Percentiles rank a stretch among this genome's conserved stretches.
These are phyloP conservation scores for Eclectus roratus DNA, from an alignment of 2,113 vertebrate genomes.

Conservation along the genomic window DNA sequence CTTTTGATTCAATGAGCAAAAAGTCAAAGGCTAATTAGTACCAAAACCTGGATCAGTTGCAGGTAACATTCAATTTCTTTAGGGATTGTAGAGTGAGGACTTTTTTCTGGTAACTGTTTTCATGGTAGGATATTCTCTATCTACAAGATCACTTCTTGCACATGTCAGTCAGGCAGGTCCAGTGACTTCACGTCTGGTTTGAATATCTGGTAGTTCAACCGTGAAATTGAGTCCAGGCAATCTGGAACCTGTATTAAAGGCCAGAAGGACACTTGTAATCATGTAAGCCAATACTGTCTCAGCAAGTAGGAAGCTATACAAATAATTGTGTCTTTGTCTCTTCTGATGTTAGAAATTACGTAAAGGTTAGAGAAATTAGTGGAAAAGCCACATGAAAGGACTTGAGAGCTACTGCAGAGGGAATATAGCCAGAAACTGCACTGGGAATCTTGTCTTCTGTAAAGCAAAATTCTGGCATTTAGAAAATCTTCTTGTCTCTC, in stretches of 20 bases:
- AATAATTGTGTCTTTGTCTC: not conserved
- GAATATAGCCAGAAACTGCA: not conserved
- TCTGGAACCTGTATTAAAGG: not conserved
- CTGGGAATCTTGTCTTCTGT: not conserved
- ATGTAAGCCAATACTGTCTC: not conserved
- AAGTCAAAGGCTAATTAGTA: not conserved
- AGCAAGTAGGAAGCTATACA: not conserved
- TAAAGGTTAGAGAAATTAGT: not conserved
- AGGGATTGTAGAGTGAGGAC: not conserved
- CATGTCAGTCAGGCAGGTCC: not conserved
- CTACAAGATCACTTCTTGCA: not conserved
- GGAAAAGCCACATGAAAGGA: not conserved
- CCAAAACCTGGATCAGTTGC: not conserved
- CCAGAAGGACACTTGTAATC: not conserved
- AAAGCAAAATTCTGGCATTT: not conserved
- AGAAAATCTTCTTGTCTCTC: not conserved
- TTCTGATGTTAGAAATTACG: not conserved
- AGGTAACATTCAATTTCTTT: not conserved
- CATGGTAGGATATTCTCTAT: not conserved
- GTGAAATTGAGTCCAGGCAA: not conserved
- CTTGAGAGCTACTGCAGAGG: not conserved
- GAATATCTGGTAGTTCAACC: not conserved
- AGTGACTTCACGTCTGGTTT: not conserved
- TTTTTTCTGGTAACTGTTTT: not conserved
- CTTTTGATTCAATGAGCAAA: not conserved